These are phyloP conservation scores for Lasioglossum pauxillum DNA, from an alignment of 2,888 invertebrate species.

Conservation along the genomic window DNA sequence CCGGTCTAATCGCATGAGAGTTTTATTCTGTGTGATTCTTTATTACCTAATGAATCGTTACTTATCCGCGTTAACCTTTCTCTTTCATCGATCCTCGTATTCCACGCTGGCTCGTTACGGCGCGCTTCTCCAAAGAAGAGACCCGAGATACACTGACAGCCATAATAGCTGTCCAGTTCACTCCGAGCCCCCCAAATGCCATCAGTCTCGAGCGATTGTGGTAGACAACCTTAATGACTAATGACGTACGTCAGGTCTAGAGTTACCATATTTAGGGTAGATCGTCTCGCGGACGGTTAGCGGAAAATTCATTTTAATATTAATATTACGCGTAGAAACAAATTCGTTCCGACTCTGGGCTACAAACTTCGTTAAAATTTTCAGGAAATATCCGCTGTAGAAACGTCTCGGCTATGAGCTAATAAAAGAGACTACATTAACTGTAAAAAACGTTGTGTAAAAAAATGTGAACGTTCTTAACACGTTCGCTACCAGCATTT, in stretches of 20 bases:
- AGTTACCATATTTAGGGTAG: neutral
- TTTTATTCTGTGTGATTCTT: neutral
- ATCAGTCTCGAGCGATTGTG: neutral
- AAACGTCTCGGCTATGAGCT: too few relatives aligned
- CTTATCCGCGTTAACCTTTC: neutral
- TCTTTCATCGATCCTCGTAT: neutral
- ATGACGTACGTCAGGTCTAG: neutral
- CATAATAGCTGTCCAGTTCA: neutral
- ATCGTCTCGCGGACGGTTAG: neutral
- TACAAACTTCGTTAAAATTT: too few relatives aligned
- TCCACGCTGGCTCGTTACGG: neutral
- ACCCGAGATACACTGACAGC: neutral
- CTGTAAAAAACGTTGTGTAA: too few relatives aligned
- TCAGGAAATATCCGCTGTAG: too few relatives aligned
- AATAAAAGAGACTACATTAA: too few relatives aligned
- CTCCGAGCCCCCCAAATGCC: neutral
- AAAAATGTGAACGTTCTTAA: too few relatives aligned
- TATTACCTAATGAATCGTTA: conserved; percentile 5
- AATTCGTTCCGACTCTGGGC: neutral
- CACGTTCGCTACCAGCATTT: too few relatives aligned
- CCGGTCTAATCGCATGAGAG: neutral
- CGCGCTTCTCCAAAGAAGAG: neutral
- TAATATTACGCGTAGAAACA: neutral
- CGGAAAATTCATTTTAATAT: neutral
- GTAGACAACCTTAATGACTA: neutral